A percentile compares a stretch with the other conserved stretches of the same genome.
Conservation (phyloP, 2,797 vertebrate genomes). For the Triplophysa bombifrons region DNA sequence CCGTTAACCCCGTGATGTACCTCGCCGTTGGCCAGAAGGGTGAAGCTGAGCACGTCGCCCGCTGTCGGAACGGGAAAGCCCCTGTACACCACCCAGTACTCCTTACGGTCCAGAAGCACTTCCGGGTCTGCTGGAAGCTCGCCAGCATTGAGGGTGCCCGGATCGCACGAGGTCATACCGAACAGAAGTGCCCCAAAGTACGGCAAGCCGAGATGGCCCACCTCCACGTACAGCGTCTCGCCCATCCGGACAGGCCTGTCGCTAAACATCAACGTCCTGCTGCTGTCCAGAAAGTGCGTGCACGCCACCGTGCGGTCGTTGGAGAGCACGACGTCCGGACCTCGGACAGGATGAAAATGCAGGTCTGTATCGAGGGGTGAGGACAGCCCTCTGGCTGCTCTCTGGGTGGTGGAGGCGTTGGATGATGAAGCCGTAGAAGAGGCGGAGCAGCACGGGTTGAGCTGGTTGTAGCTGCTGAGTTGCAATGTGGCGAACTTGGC, state of each 20-base stretch:
- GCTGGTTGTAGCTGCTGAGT: conserved; percentile 81
- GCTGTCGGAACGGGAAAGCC: conserved; percentile 86
- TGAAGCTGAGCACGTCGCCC: conserved; percentile 93
- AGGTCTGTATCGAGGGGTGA: conserved; percentile 86
- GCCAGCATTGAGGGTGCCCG: conserved; percentile 83
- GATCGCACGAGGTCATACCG: conserved; percentile 96
- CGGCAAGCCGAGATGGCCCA: conserved; percentile 88
- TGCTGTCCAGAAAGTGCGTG: conserved; percentile 92
- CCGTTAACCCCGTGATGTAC: conserved; percentile 93
- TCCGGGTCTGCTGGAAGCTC: conserved; percentile 94
- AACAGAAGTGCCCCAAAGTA: conserved; percentile 91
- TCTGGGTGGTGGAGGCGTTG: conserved; percentile 59
- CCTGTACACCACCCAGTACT: conserved; percentile 97
- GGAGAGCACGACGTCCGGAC: conserved; percentile 90
- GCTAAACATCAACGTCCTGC: conserved; percentile 91
- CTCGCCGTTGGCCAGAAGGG: conserved; percentile 88
- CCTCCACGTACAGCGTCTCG: conserved; percentile 92
- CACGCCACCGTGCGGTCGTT: conserved; percentile 90
- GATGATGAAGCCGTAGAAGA: conserved; percentile 55
- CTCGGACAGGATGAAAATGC: conserved; percentile 91
- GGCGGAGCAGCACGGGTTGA: conserved; percentile 86
- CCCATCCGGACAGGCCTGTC: conserved; percentile 90
- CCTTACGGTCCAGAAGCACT: conserved; percentile 93
- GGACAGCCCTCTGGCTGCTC: conserved; percentile 66
- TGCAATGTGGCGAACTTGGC: conserved; percentile 94